Evolutionary conservation across 1,140 invertebrate species (phyloP), one percentile per base, ranked within the genome.

Genomic region (Patella vulgata): DNA sequence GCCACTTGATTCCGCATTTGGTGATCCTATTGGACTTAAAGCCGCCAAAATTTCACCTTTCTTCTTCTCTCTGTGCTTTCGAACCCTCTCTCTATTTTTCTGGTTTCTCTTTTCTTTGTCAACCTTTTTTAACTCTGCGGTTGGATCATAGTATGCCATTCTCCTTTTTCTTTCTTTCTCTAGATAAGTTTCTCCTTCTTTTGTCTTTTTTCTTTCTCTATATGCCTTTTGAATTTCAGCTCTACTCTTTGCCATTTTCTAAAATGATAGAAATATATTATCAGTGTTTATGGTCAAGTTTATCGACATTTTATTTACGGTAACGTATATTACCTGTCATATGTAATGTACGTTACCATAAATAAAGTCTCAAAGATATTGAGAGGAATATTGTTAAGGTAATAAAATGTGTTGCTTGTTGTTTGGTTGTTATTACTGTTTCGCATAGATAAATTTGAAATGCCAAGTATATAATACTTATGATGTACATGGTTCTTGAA

Each of bases 211-310:
- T 36, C 59, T 44, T 27, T 61, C 50, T 36, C 59, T 53, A 27
- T 61, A 61, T 33, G 50, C 51, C 30, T 54, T 61, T 27, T 53
- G 59, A 3, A 61, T 61, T 39, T 61, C 59, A 1, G 59, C 59
- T 19, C 59, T 61, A n/a, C 50, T 44, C 19, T 53, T 53, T 17
- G 39, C 42, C 59, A 61, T 59, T 52, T 28, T 54, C 6, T 53
- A 14, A 36, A 36, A 40, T 47, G 51, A 3, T 31, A 53, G 3
- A 54, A 36, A 46, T 4, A 36, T 4, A 21, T 28, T 25, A 48
- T n/a, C n/a, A n/a, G n/a, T n/a, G n/a, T n/a, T n/a, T n/a, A n/a
- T n/a, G n/a, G n/a, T n/a, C n/a, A n/a, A n/a, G n/a, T n/a, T n/a
- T n/a, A n/a, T n/a, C n/a, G n/a, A n/a, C n/a, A n/a, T n/a, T n/a